Evolutionary conservation across 2,797 vertebrate genomes (phyloP).

Genomic region (Caiman crocodilus): DNA sequence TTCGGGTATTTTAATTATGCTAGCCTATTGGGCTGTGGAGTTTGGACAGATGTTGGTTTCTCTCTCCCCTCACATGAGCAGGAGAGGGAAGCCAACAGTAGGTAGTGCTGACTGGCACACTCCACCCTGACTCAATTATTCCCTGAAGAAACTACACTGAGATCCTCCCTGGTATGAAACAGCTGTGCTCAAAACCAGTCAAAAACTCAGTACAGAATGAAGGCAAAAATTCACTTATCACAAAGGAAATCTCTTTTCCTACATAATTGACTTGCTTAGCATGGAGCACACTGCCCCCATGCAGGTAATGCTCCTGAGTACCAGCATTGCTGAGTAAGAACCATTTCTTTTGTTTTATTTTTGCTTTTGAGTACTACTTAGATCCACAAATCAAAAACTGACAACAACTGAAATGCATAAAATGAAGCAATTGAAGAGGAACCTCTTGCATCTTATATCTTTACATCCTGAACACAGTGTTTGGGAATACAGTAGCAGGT

Average conservation of each 20-base stretch:
- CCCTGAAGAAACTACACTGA: background rate
- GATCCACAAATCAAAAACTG: background rate
- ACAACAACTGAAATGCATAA: too few relatives aligned
- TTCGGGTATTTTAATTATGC: too few relatives aligned
- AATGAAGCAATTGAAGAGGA: too few relatives aligned
- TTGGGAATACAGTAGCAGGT: too few relatives aligned
- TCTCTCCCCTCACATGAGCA: too few relatives aligned
- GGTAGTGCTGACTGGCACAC: constrained; percentile 29
- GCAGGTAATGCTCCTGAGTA: background rate
- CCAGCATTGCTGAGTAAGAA: background rate
- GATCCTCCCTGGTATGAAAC: background rate
- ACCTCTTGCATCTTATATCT: too few relatives aligned
- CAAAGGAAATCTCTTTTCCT: background rate
- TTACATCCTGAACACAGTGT: too few relatives aligned
- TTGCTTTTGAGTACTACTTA: background rate
- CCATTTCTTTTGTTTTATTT: background rate
- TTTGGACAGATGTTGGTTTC: too few relatives aligned
- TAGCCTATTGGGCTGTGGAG: too few relatives aligned
- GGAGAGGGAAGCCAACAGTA: background rate
- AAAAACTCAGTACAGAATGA: background rate
- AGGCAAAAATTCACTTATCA: background rate
- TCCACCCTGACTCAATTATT: constrained; percentile 38
- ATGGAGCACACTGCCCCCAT: background rate
- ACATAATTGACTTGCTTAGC: background rate
- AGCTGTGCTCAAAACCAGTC: background rate